Conservation (phyloP, 2,113 vertebrate genomes). For the Meleagris gallopavo region DNA sequence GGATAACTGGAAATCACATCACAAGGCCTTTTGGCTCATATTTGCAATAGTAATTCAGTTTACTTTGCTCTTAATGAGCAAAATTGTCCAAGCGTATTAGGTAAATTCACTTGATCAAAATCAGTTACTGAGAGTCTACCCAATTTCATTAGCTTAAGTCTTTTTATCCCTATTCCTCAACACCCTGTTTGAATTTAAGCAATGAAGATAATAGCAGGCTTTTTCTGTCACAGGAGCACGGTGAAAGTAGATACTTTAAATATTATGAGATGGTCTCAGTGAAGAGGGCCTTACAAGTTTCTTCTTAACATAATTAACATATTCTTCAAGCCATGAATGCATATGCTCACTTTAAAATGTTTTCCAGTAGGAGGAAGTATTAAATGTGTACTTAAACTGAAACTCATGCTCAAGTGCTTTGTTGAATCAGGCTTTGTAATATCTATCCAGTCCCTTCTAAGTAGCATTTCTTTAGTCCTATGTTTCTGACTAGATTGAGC, state of each 20-base stretch:
- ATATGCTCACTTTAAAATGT: background rate
- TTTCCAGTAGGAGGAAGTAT: background rate
- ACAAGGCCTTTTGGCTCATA: background rate
- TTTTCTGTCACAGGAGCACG: background rate
- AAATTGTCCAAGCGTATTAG: background rate
- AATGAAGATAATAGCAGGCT: background rate
- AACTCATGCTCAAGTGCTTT: slow-evolving; percentile 12
- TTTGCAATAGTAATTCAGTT: background rate
- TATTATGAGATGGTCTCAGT: background rate
- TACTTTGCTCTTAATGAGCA: background rate
- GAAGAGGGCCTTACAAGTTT: background rate
- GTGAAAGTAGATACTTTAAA: background rate
- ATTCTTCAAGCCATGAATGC: background rate
- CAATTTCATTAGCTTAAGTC: background rate
- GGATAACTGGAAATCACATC: background rate
- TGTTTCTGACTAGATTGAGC: slow-evolving; percentile 7
- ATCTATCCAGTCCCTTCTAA: slow-evolving; percentile 20
- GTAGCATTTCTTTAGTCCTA: background rate
- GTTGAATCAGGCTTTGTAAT: slow-evolving; percentile 29
- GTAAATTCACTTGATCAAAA: background rate
- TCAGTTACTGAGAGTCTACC: background rate
- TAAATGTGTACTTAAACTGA: slow-evolving; percentile 22
- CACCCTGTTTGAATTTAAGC: background rate
- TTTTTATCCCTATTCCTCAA: background rate
- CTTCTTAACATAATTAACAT: background rate